Conservation (phyloP, 2,888 invertebrate genomes). For the Scaptomyza tumidula region DNA sequence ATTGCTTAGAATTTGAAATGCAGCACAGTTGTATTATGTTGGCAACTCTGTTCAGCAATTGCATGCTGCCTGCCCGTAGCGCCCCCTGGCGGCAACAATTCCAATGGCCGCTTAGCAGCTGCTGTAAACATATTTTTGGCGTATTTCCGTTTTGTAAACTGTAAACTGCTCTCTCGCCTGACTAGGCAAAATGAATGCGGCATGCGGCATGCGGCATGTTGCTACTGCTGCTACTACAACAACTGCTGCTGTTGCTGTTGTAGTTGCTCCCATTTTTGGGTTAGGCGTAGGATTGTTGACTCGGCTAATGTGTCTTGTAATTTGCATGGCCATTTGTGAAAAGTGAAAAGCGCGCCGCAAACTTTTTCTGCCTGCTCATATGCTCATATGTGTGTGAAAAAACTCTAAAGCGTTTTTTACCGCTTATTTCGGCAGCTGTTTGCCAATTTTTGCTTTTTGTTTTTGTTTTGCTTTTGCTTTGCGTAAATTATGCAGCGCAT, state of each 20-base stretch:
- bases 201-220: constrained; percentile 38
- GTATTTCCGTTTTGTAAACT: constrained; percentile 74
- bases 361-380: constrained; percentile 23
- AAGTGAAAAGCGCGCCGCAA: constrained; percentile 69
- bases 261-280: constrained; percentile 71
- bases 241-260: constrained; percentile 33
- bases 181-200: constrained; percentile 32
- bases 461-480: constrained; percentile 32
- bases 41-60: constrained; percentile 37
- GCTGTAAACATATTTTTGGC: constrained; percentile 73
- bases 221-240: constrained; percentile 29
- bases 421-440: constrained; percentile 50
- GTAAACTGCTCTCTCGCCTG: constrained; percentile 47
- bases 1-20: too few species aligned
- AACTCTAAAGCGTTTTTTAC: constrained; percentile 25
- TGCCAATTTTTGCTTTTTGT: constrained; percentile 18
- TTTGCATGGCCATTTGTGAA: constrained; percentile 77
- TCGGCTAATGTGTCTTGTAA: constrained; percentile 76
- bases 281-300: constrained; percentile 72
- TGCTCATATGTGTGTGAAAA: constrained; percentile 7
- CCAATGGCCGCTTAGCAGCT: constrained; percentile 60
- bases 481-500: constrained; percentile 79
- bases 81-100: constrained; percentile 32
- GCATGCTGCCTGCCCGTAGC: constrained; percentile 9
- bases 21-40: neutral